Conservation (phyloP, 2,113 vertebrate species). For the Holacanthus passer region DNA sequence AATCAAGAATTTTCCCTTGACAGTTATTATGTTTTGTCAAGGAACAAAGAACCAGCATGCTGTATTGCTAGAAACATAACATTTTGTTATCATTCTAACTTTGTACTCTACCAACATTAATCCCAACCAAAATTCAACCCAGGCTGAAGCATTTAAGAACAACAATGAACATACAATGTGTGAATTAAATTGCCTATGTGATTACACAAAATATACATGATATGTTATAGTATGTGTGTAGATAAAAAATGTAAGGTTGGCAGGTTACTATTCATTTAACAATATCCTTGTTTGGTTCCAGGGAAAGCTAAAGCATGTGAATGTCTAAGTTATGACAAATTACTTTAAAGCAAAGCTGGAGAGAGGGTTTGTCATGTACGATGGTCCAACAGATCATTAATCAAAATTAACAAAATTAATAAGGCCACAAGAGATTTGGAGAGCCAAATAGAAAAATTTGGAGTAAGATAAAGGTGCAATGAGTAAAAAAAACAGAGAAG, state of each 20-base stretch:
- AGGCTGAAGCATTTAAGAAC: neutral
- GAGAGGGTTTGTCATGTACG: neutral
- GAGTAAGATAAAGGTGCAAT: neutral
- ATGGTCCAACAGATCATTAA: slow-evolving; percentile 24
- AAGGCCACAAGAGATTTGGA: slow-evolving; percentile 1
- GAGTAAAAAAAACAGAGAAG: neutral
- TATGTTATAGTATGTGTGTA: neutral
- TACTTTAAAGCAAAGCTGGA: slow-evolving; percentile 6
- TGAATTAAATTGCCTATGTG: neutral
- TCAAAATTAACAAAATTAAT: slow-evolving; percentile 25
- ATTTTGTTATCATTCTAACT: neutral
- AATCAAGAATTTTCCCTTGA: neutral
- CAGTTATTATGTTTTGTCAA: neutral
- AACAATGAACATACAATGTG: neutral
- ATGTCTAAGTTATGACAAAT: neutral
- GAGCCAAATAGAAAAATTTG: neutral
- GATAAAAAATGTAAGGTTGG: neutral
- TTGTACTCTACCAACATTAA: neutral
- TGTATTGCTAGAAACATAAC: neutral
- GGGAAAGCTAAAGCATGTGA: neutral
- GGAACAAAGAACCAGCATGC: neutral
- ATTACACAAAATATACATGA: neutral
- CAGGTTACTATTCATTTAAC: neutral
- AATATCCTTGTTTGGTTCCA: neutral
- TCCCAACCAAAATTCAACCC: neutral